These are phyloP conservation scores for Ridgeia piscesae DNA, from an alignment of 1,140 invertebrate genomes.

Conservation along the genomic window DNA sequence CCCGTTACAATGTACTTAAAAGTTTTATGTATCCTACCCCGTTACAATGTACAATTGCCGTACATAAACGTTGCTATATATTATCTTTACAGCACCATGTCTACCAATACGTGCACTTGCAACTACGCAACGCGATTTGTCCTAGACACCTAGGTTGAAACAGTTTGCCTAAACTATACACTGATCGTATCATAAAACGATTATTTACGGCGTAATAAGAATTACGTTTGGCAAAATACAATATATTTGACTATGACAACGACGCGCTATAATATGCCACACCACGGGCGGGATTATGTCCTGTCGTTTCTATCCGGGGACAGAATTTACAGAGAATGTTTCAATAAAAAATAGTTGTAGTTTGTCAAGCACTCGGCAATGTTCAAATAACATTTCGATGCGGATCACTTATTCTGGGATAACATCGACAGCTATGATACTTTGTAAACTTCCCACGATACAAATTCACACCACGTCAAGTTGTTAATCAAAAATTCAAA, in stretches of 20 bases:
- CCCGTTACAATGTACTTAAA: background rate
- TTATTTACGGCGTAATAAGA: background rate
- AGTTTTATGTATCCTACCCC: no score
- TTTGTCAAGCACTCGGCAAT: background rate
- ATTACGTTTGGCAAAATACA: background rate
- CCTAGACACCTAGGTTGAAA: background rate
- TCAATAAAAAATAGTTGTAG: background rate
- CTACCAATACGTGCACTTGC: background rate
- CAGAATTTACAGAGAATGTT: background rate
- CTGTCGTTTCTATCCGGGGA: background rate
- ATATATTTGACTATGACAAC: background rate
- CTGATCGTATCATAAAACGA: background rate
- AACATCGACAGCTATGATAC: background rate
- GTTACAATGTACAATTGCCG: background rate
- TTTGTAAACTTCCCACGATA: background rate
- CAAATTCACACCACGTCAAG: background rate
- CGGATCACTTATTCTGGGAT: no score
- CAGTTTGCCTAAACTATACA: background rate
- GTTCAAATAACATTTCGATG: background rate
- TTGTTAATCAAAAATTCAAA: background rate
- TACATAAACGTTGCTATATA: background rate
- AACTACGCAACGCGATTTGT: background rate
- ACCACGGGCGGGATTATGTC: background rate
- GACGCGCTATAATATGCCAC: background rate
- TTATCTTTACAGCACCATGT: background rate